These are phyloP conservation scores for Drosophila setifemur DNA, from an alignment of 1,140 invertebrate genomes.

Conservation along the genomic window DNA sequence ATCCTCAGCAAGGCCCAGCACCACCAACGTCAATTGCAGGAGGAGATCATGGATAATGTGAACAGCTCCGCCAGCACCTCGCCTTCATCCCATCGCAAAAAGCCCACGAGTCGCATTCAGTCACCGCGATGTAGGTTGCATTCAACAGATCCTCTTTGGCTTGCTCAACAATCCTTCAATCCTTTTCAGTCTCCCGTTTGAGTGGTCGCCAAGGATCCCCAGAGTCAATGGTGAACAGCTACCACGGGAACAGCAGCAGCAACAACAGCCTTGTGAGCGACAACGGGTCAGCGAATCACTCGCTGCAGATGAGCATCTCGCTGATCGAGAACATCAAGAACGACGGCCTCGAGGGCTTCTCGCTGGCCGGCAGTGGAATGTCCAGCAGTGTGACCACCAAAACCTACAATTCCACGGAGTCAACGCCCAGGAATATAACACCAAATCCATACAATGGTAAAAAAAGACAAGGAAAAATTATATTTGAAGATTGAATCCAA, in stretches of 20 bases:
- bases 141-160: not conserved
- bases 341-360: constrained; percentile 83
- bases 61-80: constrained; percentile 78
- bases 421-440: constrained; percentile 76
- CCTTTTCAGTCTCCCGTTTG: constrained; percentile 82
- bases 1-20: constrained; percentile 95
- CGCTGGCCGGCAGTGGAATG: constrained; percentile 80
- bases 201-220: constrained; percentile 85
- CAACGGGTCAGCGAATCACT: constrained; percentile 77
- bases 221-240: constrained; percentile 88
- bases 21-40: constrained; percentile 91
- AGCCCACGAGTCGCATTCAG: constrained; percentile 78
- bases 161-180: too few relatives aligned
- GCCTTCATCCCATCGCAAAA: constrained; percentile 74
- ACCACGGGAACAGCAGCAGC: constrained; percentile 83
- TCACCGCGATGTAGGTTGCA: constrained; percentile 69
- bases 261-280: constrained; percentile 61
- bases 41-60: constrained; percentile 84
- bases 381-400: constrained; percentile 75
- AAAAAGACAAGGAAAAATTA: not conserved
- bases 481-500: not conserved
- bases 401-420: constrained; percentile 76
- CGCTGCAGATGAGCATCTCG: constrained; percentile 84
- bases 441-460: constrained; percentile 81
- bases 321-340: constrained; percentile 82